phyloP scores from a whole-genome alignment of 2,113 vertebrate species.

The Triplophysa dalaica region DNA sequence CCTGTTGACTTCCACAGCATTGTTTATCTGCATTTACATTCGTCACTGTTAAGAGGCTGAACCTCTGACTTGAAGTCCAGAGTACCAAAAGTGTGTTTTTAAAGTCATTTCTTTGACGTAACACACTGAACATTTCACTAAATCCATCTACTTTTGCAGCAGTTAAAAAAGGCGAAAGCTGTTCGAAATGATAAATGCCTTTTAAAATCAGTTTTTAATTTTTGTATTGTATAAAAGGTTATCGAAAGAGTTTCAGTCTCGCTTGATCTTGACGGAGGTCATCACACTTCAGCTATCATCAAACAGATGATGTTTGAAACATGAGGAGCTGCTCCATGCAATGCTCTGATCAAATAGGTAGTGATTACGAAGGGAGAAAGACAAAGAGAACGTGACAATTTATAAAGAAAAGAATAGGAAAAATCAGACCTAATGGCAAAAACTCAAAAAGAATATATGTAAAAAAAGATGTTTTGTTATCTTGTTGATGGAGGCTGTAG shows the following conservation, averaged over 20 bases:
- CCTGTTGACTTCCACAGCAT: constrained; percentile 17
- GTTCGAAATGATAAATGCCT: background rate
- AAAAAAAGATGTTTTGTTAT: background rate
- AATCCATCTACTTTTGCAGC: background rate
- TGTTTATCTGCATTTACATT: constrained; percentile 36
- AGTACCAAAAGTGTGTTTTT: background rate
- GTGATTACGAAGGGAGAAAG: background rate
- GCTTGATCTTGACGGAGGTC: background rate
- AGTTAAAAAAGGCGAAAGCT: background rate
- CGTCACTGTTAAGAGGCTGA: constrained; percentile 2
- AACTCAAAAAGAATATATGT: background rate
- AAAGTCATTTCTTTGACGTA: background rate
- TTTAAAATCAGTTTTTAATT: background rate
- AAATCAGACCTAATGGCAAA: background rate
- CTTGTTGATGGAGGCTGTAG: background rate
- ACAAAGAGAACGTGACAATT: background rate
- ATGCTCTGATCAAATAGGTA: background rate
- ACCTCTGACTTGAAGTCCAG: background rate
- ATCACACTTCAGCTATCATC: background rate
- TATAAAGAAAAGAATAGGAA: background rate
- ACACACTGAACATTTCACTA: background rate
- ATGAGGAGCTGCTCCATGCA: background rate
- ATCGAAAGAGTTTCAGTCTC: background rate
- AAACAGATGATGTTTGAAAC: background rate
- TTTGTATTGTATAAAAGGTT: background rate